Evolutionary conservation across 2,888 invertebrate species (phyloP), one percentile per base, ranked within the genome.

Genomic region (Drosophila kuntzei): DNA sequence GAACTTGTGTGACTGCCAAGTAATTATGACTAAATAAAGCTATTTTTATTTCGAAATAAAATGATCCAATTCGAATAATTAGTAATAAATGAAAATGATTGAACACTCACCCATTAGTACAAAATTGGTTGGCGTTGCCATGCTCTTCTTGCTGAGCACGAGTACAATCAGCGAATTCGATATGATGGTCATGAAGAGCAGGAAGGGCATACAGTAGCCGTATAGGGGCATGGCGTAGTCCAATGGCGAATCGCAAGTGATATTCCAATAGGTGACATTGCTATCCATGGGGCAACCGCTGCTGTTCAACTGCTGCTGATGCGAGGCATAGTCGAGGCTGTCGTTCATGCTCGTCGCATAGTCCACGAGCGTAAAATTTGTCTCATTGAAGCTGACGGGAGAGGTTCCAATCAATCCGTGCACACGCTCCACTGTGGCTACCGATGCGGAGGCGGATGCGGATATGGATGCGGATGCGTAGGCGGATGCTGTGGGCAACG

Each of bases 131-230:
- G 98, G 97, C 0, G 97, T 97, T 37, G 91, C 90, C 98, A 98
- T 98, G 92, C 98, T 97, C 34, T 96, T 94, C 79, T 97, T 96
- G 63, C 97, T 96, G 32, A 98, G 93, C 0, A 98, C 98, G 34
- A 98, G 94, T 12, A 98, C 97, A 74, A 98, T 97, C 8, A 98
- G 93, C 0, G 97, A 96, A 93, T 98, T 98, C 46, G 97, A 97
- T 3, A 98, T 94, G n/a, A 97, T 95, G 0, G 98, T 98, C 27
- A 98, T 94, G 22, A 97, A 94, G 12, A 98, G 94, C 36, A 98
- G 94, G 85, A 97, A 95, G 1, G 98, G 98, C 90, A 97, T 92
- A 34, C 88, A 91, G 66, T 92, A 92, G 57, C 92, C 92, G 71
- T 92, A 92, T 0, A 92, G 75, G 3, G 92, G 92, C 57, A 90